phyloP scores from a whole-genome alignment of 2,888 invertebrate genomes.

The Pandemis heparana region DNA sequence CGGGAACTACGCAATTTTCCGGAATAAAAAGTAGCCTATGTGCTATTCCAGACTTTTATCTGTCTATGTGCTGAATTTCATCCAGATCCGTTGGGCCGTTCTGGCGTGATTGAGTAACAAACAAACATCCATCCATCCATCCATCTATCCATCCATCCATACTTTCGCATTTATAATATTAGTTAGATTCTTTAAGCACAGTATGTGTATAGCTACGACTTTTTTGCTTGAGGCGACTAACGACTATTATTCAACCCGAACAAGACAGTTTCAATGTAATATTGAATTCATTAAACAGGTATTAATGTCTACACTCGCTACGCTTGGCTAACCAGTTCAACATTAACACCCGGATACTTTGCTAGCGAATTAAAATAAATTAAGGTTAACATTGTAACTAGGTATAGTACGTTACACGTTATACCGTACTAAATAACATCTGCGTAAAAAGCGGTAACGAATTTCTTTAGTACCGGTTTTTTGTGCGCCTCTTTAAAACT shows the following conservation, averaged over 20 bases:
- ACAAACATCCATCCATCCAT: no score
- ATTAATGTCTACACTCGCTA: background rate
- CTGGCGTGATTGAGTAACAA: no score
- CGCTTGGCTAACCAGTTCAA: background rate
- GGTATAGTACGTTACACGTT: background rate
- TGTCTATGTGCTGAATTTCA: no score
- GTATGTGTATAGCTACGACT: no score
- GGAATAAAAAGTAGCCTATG: no score
- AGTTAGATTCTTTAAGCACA: no score
- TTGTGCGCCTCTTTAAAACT: background rate
- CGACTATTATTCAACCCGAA: background rate
- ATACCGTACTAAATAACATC: background rate
- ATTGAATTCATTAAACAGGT: background rate
- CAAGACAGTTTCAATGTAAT: slow-evolving; percentile 4
- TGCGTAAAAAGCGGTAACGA: background rate
- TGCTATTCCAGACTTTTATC: no score
- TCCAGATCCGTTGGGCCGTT: no score
- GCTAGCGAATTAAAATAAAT: background rate
- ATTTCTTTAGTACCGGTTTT: background rate
- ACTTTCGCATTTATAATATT: no score
- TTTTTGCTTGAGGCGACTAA: no score
- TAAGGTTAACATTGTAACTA: background rate
- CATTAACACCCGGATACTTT: slow-evolving; percentile 16
- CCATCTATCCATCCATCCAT: no score
- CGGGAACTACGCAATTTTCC: no score